Percentiles rank a stretch among this genome's conserved stretches.
Conservation (phyloP, 2,797 vertebrate genomes). For the Miichthys miiuy region DNA sequence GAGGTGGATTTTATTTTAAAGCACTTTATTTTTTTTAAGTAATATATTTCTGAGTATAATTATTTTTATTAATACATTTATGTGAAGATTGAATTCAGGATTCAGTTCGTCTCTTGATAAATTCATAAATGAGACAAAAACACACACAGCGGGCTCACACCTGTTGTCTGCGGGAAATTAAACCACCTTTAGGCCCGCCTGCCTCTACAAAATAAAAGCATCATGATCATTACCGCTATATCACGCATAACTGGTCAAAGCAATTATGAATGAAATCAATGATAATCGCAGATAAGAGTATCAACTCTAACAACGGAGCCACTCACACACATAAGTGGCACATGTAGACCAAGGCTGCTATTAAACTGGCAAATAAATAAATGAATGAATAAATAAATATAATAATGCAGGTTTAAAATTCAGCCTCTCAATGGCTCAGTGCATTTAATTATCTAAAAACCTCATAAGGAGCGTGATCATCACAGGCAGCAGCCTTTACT, state of each 20-base stretch:
- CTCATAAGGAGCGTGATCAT: conserved; percentile 72
- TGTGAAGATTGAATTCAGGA: too few species aligned
- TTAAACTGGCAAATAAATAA: conserved; percentile 39
- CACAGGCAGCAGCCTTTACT: conserved; percentile 54
- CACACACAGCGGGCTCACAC: conserved; percentile 32
- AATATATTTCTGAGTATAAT: neutral
- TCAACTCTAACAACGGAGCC: conserved; percentile 51
- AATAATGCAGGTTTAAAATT: conserved; percentile 48
- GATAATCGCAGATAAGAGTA: conserved; percentile 61
- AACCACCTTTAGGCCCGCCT: conserved; percentile 1
- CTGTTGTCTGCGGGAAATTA: conserved; percentile 50
- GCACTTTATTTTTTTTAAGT: neutral
- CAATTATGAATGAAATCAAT: conserved; percentile 75
- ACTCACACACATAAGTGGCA: conserved; percentile 49
- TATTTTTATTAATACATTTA: neutral
- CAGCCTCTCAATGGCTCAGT: conserved; percentile 65
- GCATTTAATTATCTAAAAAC: conserved; percentile 77
- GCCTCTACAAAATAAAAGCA: conserved; percentile 53
- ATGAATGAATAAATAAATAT: neutral
- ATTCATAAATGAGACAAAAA: conserved; percentile 12
- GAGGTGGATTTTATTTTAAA: neutral
- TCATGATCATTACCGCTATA: conserved; percentile 56
- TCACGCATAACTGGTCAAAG: conserved; percentile 71
- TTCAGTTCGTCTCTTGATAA: neutral
- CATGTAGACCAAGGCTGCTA: conserved; percentile 43